A percentile compares a stretch with the other conserved stretches of the same genome.
Conservation (phyloP, 1,140 invertebrate species). For the Holcopasites calliopsidis region DNA sequence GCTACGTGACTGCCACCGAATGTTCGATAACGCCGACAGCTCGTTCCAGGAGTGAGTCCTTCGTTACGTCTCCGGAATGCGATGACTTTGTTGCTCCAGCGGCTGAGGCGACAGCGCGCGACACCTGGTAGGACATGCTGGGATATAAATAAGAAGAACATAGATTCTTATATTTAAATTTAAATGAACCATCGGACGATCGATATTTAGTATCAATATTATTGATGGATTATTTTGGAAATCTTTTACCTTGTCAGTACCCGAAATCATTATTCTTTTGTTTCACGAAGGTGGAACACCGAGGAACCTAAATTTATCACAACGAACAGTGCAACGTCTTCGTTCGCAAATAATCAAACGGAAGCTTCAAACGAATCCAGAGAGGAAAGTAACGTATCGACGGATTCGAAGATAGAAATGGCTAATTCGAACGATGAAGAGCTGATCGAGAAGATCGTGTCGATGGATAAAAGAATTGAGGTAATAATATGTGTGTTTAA, state of each 20-base stretch:
- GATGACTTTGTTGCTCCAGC: slow-evolving; percentile 71
- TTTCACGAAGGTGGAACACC: slow-evolving; percentile 8
- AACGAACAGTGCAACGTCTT: background rate
- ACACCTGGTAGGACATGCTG: slow-evolving; percentile 21
- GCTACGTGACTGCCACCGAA: slow-evolving; percentile 86
- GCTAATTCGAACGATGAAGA: background rate
- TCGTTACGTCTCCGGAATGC: slow-evolving; percentile 84
- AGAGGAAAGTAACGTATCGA: background rate
- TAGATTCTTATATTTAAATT: background rate
- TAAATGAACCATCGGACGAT: background rate
- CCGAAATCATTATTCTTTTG: background rate
- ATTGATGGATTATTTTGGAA: too few relatives aligned
- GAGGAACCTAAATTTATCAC: slow-evolving; percentile 12
- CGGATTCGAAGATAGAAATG: background rate
- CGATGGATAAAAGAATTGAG: slow-evolving; percentile 27
- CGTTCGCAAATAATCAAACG: background rate
- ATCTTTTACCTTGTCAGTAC: background rate
- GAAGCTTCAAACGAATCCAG: background rate
- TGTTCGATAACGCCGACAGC: slow-evolving; percentile 82
- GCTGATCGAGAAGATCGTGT: slow-evolving; percentile 17
- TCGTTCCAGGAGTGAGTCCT: slow-evolving; percentile 83
- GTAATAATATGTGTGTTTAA: background rate
- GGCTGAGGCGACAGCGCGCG: slow-evolving; percentile 8
- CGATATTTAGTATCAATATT: background rate
- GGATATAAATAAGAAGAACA: background rate